A percentile compares a stretch with the other conserved stretches of the same genome.
phyloP scores from a whole-genome alignment of 2,113 vertebrate genomes.

The Dinomys branickii region DNA sequence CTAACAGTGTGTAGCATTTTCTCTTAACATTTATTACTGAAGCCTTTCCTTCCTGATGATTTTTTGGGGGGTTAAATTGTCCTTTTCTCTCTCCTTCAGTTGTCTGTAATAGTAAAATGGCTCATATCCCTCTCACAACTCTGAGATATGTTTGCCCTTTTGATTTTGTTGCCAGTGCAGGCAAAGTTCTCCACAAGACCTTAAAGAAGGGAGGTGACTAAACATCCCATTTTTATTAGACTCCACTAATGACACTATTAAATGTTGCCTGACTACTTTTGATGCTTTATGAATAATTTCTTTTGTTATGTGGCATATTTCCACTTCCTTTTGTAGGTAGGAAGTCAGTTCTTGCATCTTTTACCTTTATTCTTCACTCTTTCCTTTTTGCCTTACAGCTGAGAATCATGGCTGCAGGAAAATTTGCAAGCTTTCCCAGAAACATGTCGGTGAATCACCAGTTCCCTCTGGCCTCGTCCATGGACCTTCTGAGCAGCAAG shows the following conservation, averaged over 20 bases:
- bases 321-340: conserved; percentile 7
- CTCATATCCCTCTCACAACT: background rate
- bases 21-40: background rate
- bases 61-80: background rate
- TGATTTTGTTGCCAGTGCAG: background rate
- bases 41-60: background rate
- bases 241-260: background rate
- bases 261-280: background rate
- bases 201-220: background rate
- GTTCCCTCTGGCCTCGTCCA: conserved; percentile 91
- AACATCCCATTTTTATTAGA: background rate
- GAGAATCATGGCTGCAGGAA: conserved; percentile 96
- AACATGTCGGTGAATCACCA: conserved; percentile 87
- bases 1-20: background rate
- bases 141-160: background rate
- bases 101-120: conserved; percentile 29
- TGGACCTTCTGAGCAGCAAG: conserved; percentile 95
- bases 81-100: background rate
- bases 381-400: conserved; percentile 84
- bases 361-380: conserved; percentile 43
- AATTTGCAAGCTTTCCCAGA: conserved; percentile 94
- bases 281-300: background rate
- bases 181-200: background rate
- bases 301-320: background rate
- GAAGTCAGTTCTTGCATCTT: background rate